Evolutionary conservation across 2,113 vertebrate genomes (phyloP), one percentile per base, ranked within the genome.

Genomic region (Pelecanus crispus): DNA sequence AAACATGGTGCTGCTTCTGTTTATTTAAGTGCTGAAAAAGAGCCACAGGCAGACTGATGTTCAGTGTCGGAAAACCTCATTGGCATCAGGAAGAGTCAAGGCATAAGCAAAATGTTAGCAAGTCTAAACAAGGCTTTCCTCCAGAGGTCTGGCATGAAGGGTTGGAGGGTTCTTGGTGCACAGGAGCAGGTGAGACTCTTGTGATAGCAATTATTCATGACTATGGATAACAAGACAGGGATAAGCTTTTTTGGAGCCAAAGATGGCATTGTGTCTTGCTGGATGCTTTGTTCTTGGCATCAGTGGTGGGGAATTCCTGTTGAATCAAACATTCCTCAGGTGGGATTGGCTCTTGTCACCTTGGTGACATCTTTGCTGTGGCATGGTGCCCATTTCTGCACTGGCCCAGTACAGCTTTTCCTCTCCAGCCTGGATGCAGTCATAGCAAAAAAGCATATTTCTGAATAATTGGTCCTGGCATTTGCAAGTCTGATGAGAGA

Each of bases 181-280:
- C 50, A 45, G 63, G 49, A 59, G 50, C 40, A 0, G 2, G 28
- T 20, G 61, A 44, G 24, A 12, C 53, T 45, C 59, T 31, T 52
- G 38, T 0, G 0, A 4, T 34, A 56, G 6, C 8, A 17, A 1
- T 66, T 55, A 11, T 24, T 34, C 0, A 0, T 19, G 47, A 4
- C n/a, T 59, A 3, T 11, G 24, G 25, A 7, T 28, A 42, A 52
- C 3, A 28, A 24, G 24, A 70, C 7, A 63, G 1, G 6, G 40
- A 58, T 61, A 91, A 62, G 8, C 6, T 17, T 38, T 44, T 58
- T 14, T 74, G 6, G 49, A 93, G 28, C 28, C 11, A 12, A 40
- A 78, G 22, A 3, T 56, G 72, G 34, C 22, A 1, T 17, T 1
- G 0, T 81, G 28, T 53, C 72, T 56, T 28, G 53, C 44, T 1